Evolutionary conservation across 1,140 invertebrate genomes (phyloP), one percentile per base, ranked within the genome.

Genomic region (Brachionus manjavacas): DNA sequence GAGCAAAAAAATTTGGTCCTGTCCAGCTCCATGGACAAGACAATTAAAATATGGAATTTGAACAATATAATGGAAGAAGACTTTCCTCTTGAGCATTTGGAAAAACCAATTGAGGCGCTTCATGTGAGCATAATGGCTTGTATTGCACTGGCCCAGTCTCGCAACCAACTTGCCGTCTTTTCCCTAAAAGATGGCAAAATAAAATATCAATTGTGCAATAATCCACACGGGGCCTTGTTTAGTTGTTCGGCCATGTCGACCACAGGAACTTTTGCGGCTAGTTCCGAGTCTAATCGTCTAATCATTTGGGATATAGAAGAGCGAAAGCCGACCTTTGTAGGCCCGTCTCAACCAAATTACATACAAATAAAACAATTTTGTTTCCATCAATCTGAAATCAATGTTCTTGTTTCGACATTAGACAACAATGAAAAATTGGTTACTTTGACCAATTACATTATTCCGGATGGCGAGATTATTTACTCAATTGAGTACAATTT

Each of bases 21-120:
- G n/a, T 90, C 96, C 0, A 97, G 96, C 0, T 98, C 96, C 0
- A 97, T 99, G 76, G 97, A 99, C 89, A 92, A 96, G 85, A 96
- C 95, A 0, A 96, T 99, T 0, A 98, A 99, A 91, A 96, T 99
- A 0, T 99, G 97, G 97, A 99, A 98, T 89, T 96, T 99, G 84
- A 96, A 98, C 88, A 98, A 99, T 88, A 98, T 99, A 86, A 96
- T 97, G 87, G 96, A 98, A 88, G 95, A 98, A 91, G 96, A 98
- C 3, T 94, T 98, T 88, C 94, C 95, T 16, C 96, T 99, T 85
- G 95, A 98, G 87, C 91, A 96, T 66, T 95, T 98, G 88, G 97
- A 99, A 88, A 90, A 98, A 70, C 95, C 96, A 86, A 95, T 99
- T 83, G 96, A 99, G 89, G 93, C 93, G 25, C 94, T 98, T 25